Evolutionary conservation across 2,888 invertebrate genomes (phyloP).

Genomic region (Acronicta alni): DNA sequence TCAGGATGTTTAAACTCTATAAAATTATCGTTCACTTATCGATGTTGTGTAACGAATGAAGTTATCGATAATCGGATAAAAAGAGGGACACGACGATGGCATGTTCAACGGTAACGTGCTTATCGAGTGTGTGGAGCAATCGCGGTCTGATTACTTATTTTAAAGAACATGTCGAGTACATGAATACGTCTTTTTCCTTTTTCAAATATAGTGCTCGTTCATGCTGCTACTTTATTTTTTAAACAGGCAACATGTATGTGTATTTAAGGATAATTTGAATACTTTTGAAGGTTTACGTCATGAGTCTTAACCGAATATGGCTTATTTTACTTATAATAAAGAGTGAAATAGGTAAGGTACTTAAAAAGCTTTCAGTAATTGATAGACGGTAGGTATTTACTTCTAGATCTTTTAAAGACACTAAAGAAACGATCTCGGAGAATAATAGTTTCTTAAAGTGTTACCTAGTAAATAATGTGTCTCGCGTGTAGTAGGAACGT

Average conservation of each 20-base stretch:
- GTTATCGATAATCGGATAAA: constrained; percentile 61
- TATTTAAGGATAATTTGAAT: too few relatives aligned
- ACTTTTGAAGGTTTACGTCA: too few relatives aligned
- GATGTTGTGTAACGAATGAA: constrained; percentile 64
- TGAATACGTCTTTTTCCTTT: constrained; percentile 15
- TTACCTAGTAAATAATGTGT: too few relatives aligned
- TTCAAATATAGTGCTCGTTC: constrained; percentile 33
- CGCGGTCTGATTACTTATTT: constrained; percentile 43
- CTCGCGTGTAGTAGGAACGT: too few relatives aligned
- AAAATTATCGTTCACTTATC: constrained; percentile 67
- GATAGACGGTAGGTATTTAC: too few relatives aligned
- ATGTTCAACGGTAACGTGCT: constrained; percentile 13
- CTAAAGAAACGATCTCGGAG: too few relatives aligned
- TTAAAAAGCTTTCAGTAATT: too few relatives aligned
- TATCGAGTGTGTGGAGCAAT: constrained; percentile 42
- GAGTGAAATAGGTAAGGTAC: too few relatives aligned
- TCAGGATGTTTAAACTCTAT: constrained; percentile 64
- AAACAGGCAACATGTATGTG: constrained; percentile 3
- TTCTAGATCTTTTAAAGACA: too few relatives aligned
- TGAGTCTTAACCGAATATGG: too few relatives aligned
- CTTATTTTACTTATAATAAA: too few relatives aligned
- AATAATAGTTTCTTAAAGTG: too few relatives aligned
- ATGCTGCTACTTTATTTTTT: constrained; percentile 37
- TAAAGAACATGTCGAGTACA: constrained; percentile 32
- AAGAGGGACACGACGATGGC: constrained; percentile 26